A percentile compares a stretch with the other conserved stretches of the same genome.
Conservation (phyloP, 1,140 invertebrate genomes). For the Drosophila yakuba region DNA sequence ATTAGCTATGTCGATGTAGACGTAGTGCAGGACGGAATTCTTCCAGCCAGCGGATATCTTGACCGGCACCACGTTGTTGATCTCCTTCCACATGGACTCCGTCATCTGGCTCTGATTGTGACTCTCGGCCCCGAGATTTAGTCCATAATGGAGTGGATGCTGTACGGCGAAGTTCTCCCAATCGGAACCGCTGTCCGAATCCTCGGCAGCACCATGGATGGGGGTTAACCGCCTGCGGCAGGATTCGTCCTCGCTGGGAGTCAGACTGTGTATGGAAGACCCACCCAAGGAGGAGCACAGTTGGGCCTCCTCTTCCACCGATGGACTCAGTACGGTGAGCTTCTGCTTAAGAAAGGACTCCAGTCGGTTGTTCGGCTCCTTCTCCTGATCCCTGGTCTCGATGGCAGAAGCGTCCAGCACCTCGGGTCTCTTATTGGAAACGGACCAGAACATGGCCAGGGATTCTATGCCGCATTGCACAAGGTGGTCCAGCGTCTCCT, state of each 20-base stretch:
- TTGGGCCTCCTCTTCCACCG: constrained; percentile 68
- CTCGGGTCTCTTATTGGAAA: constrained; percentile 86
- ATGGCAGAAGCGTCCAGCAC: constrained; percentile 53
- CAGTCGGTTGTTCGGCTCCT: constrained; percentile 65
- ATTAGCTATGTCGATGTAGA: constrained; percentile 77
- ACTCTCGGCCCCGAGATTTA: constrained; percentile 86
- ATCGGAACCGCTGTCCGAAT: constrained; percentile 86
- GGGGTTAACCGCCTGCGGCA: constrained; percentile 61
- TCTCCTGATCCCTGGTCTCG: constrained; percentile 31
- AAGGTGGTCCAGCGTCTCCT: constrained; percentile 89
- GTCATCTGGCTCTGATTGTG: constrained; percentile 89
- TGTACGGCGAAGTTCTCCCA: constrained; percentile 87
- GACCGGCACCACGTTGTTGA: constrained; percentile 88
- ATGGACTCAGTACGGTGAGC: constrained; percentile 84
- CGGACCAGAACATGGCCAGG: constrained; percentile 87
- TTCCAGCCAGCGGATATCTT: constrained; percentile 85
- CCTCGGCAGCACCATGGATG: constrained; percentile 41
- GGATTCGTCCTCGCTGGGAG: constrained; percentile 76
- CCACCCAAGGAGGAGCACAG: constrained; percentile 73
- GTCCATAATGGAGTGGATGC: constrained; percentile 86
- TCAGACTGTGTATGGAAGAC: constrained; percentile 80
- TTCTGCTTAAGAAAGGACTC: constrained; percentile 86
- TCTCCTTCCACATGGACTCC: constrained; percentile 89
- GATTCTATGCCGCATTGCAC: constrained; percentile 88
- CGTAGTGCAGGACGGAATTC: constrained; percentile 70